Base-by-base conservation (phyloP, 2,113 vertebrate genomes). In the Holacanthus passer region DNA sequence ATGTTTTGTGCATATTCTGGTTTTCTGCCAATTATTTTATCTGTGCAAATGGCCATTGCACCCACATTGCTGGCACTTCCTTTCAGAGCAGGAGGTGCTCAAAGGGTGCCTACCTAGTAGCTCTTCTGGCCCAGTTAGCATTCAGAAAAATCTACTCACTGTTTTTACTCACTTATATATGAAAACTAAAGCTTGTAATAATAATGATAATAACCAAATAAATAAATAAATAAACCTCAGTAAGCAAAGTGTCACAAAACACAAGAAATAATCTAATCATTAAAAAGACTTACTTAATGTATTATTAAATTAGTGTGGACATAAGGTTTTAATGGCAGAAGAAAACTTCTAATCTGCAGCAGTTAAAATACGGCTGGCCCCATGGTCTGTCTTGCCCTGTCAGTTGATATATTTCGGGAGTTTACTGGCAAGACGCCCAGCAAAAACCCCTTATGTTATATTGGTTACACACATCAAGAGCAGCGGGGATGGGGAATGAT, bases 391-490 rank as follows among this genome's bases (percentile, higher is more conserved):
- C 68, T 53, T 67, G 17, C 2, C 2, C 53, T 75, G 55, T 77
- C 45, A 53, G 47, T 45, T 85, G 78, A 72, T 84, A 41, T 29
- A 82, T 65, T 88, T 82, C 71, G 24, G 63, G 72, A 84, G 52
- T 82, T 80, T 56, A 79, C 71, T 90, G 86, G 77, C 85, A 55
- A 20, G 20, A 32, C 41, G 73, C 79, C 82, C 55, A 62, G 67
- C 13, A 69, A 88, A 74, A 58, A 74, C 31, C 75, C 58, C 24
- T 74, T 58, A 24, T 84, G 63, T 73, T 73, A 52, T 65, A 71
- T 77, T 82, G 64, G 70, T 71, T 79, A 55, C 62, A 79, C 76
- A 84, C 37, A 83, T 76, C 66, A 71, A 69, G 50, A 83, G 65
- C 48, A 67, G 62, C 6, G 20, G 48, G 69, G 37, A 72, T 59